phyloP scores from a whole-genome alignment of 2,797 vertebrate genomes.

The Gymnoscopelus braueri region DNA sequence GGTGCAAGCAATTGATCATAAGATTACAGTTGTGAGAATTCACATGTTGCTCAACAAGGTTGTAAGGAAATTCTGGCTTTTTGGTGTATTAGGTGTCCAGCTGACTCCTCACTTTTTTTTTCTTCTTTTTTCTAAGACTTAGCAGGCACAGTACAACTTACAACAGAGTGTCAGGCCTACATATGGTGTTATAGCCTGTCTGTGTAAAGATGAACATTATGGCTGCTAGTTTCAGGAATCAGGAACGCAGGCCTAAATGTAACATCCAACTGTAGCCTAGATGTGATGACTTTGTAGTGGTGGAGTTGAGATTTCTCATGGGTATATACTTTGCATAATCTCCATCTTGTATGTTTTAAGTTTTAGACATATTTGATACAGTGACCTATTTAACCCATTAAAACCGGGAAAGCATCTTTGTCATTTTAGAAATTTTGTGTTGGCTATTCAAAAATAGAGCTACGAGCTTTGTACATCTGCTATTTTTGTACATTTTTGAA shows the following conservation, averaged over 20 bases:
- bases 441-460: too few species aligned
- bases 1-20: conserved; percentile 7
- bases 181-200: conserved; percentile 26
- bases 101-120: too few species aligned
- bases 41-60: too few species aligned
- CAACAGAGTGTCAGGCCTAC: conserved; percentile 19
- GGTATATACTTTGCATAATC: not conserved
- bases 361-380: not conserved
- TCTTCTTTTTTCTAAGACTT: too few species aligned
- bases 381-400: not conserved
- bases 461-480: too few species aligned
- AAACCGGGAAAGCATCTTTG: too few species aligned
- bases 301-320: not conserved
- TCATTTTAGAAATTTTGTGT: too few species aligned
- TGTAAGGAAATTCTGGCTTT: too few species aligned
- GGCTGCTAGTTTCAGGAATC: conserved; percentile 22
- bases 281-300: not conserved
- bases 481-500: too few species aligned
- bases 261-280: not conserved
- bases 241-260: not conserved
- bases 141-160: conserved; percentile 13
- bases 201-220: conserved; percentile 45
- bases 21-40: not conserved
- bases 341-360: not conserved
- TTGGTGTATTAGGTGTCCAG: not conserved